Conservation (phyloP, 2,888 invertebrate genomes). For the Malthinus flaveolus region DNA sequence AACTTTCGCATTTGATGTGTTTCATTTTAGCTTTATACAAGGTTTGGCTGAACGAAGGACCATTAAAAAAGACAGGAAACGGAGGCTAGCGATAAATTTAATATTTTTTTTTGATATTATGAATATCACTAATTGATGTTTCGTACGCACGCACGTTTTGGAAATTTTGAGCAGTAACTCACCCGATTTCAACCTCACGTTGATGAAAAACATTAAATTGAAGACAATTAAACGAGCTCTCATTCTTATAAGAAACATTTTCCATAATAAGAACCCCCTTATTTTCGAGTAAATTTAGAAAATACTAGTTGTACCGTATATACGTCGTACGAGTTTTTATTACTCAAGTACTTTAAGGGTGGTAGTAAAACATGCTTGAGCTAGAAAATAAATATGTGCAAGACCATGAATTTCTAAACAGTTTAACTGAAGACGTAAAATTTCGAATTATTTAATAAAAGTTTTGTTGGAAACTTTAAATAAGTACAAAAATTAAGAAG, state of each 20-base stretch:
- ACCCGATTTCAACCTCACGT: constrained; percentile 2
- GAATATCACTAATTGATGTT: neutral
- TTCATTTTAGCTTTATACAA: too few species aligned
- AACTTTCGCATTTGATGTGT: too few species aligned
- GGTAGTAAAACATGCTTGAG: constrained; percentile 37
- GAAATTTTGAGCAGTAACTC: too few species aligned
- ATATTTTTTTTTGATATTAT: neutral
- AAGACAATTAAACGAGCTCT: constrained; percentile 27
- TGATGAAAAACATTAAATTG: constrained; percentile 27
- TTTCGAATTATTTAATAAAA: too few species aligned
- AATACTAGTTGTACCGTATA: constrained; percentile 44
- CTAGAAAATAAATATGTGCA: neutral
- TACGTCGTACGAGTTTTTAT: constrained; percentile 40
- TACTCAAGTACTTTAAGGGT: constrained; percentile 25
- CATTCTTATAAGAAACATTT: too few species aligned
- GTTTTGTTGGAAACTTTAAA: too few species aligned
- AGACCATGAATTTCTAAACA: constrained; percentile 27
- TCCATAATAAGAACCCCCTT: too few species aligned
- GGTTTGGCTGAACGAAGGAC: too few species aligned
- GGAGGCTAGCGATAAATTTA: neutral
- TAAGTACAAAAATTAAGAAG: too few species aligned
- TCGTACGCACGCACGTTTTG: neutral
- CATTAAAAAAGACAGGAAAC: neutral
- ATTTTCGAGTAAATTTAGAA: constrained; percentile 45
- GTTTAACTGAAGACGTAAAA: too few species aligned